Percentiles rank a stretch among this genome's conserved stretches.
Evolutionary conservation across 2,888 invertebrate genomes (phyloP).

Genomic region (Lathronympha strigana): DNA sequence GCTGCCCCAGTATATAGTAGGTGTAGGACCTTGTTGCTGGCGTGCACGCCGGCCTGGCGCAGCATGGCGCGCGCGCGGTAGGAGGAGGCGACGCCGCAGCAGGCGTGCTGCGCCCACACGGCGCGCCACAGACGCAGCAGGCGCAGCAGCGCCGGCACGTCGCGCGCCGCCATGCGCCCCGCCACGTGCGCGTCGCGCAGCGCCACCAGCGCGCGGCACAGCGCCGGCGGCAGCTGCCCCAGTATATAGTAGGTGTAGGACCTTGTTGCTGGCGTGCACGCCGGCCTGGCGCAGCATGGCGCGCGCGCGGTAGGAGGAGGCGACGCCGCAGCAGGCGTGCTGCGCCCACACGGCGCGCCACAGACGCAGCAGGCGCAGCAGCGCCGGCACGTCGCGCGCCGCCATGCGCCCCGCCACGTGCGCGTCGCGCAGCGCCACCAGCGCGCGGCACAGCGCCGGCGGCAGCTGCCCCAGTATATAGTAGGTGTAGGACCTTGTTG

Average conservation of each 20-base stretch:
- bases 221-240: constrained; percentile 76
- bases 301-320: constrained; percentile 82
- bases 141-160: constrained; percentile 87
- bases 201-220: constrained; percentile 85
- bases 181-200: constrained; percentile 86
- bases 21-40: constrained; percentile 33
- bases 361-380: constrained; percentile 83
- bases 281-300: constrained; percentile 86
- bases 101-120: constrained; percentile 31
- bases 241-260: too few species aligned
- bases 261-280: constrained; percentile 59
- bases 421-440: constrained; percentile 86
- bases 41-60: constrained; percentile 84
- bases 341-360: constrained; percentile 71
- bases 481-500: too few species aligned
- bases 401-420: constrained; percentile 86
- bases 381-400: constrained; percentile 86
- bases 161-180: constrained; percentile 84
- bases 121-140: constrained; percentile 83
- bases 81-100: constrained; percentile 46
- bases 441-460: constrained; percentile 80
- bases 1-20: too few species aligned
- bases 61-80: constrained; percentile 86
- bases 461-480: too few species aligned
- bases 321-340: constrained; percentile 40